Conservation (phyloP, 2,888 invertebrate species). For the Eurois occulta region DNA sequence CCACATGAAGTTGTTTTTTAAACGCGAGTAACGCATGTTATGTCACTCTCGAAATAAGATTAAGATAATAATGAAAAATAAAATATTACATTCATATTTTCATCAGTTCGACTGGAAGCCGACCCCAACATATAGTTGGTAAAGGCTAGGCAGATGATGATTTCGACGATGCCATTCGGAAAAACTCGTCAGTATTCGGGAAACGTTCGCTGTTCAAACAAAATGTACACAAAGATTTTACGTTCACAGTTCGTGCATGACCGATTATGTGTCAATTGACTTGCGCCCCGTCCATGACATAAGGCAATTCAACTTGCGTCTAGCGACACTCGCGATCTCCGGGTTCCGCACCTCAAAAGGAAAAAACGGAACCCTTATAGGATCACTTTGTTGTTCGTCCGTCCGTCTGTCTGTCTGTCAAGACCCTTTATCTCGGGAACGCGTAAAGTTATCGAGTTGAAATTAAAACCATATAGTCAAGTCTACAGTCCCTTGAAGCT, state of each 20-base stretch:
- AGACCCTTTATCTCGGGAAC: too few species aligned
- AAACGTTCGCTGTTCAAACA: constrained; percentile 17
- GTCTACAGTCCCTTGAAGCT: too few species aligned
- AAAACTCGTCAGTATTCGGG: constrained; percentile 11
- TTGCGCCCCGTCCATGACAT: background rate
- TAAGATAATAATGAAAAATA: constrained; percentile 4
- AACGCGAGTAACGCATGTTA: too few species aligned
- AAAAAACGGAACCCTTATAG: too few species aligned
- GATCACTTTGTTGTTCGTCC: too few species aligned
- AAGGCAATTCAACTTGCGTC: background rate
- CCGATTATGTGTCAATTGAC: constrained; percentile 25
- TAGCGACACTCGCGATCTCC: too few species aligned
- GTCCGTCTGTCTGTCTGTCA: too few species aligned
- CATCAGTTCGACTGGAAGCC: background rate
- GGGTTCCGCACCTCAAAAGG: too few species aligned
- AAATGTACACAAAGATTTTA: constrained; percentile 31
- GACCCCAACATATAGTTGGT: background rate
- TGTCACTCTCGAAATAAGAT: background rate
- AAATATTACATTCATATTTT: background rate
- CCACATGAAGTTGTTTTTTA: too few species aligned
- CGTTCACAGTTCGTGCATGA: constrained; percentile 5
- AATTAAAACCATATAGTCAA: too few species aligned
- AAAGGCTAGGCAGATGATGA: background rate
- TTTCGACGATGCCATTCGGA: background rate
- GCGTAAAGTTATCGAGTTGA: too few species aligned